Evolutionary conservation across 2,113 vertebrate genomes (phyloP), one percentile per base, ranked within the genome.

Genomic region (Chloroceryle aenea): DNA sequence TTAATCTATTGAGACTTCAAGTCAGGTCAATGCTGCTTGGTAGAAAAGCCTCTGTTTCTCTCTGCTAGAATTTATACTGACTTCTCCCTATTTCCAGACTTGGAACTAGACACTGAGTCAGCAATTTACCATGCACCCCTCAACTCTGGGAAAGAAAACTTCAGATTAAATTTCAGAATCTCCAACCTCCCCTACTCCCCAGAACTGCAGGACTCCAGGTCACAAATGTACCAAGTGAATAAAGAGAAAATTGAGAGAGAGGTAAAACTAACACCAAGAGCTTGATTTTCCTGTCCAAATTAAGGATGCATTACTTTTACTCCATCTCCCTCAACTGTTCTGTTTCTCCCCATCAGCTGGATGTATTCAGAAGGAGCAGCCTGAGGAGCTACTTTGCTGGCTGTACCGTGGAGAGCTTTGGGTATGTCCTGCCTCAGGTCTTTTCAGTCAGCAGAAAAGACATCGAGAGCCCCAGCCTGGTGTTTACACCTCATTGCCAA

Each of bases 121-220:
- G 59, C 17, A 5, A 97, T 97, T 36, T 38, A 89, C 10, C n/a
- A 29, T 16, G 36, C 94, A 45, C 92, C 94, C 4, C 84, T 64
- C 38, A 7, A 55, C 6, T 59, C 95, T 45, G 42, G 13, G 9
- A 29, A 26, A n/a, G 76, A 97, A 85, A 71, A 63, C 52, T 96
- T 98, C 3, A 50, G 61, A 7, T 40, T 98, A 38, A 97, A 87
- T 36, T 98, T 98, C 90, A 98, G 18, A 9, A 90, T 98, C 93
- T 98, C 96, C 90, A 98, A 94, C 85, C 88, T 98, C 10, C 68
- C 52, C 5, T 98, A 95, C 67, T 91, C 89, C 5, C 59, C 79
- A 17, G 90, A 95, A 2, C 85, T 97, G 56, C 87, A 79, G 32
- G 90, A 95, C 26, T 73, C 95, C 56, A 52, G 40, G 15, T 96